phyloP scores from a whole-genome alignment of 30 jellyfish, hydroid and myxozoan species.

The Hydractinia echinata region DNA sequence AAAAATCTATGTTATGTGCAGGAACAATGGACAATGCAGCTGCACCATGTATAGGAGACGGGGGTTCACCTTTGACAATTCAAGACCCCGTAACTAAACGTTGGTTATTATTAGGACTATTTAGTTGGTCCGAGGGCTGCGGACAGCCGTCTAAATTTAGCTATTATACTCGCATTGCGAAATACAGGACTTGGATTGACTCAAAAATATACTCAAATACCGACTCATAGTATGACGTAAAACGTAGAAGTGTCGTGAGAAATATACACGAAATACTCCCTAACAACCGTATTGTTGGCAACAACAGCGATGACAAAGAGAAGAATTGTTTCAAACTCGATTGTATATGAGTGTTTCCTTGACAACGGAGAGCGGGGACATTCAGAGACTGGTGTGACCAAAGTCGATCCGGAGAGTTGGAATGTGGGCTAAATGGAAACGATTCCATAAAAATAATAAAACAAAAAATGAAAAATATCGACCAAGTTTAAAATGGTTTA shows the following conservation, averaged over 20 bases:
- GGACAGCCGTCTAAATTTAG: constrained; percentile 62
- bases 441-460: no score
- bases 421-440: no score
- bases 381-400: no score
- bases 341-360: no score
- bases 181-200: constrained; percentile 69
- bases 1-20: constrained; percentile 69
- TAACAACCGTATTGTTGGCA: no score
- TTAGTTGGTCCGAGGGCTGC: constrained; percentile 94
- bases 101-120: constrained; percentile 78
- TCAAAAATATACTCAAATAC: constrained; percentile 20
- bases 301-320: no score
- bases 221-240: neutral
- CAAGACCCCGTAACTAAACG: constrained; percentile 59
- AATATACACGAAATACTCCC: no score
- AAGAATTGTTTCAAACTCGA: no score
- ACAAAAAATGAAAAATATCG: no score
- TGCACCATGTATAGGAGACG: constrained; percentile 92
- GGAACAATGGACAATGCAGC: constrained; percentile 38
- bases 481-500: no score
- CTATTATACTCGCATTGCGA: constrained; percentile 71
- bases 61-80: constrained; percentile 76
- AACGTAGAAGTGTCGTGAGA: neutral
- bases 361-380: no score
- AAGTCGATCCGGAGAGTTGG: no score